Evolutionary conservation across 2,888 invertebrate genomes (phyloP).

Genomic region (Leptarthrus brevirostris): DNA sequence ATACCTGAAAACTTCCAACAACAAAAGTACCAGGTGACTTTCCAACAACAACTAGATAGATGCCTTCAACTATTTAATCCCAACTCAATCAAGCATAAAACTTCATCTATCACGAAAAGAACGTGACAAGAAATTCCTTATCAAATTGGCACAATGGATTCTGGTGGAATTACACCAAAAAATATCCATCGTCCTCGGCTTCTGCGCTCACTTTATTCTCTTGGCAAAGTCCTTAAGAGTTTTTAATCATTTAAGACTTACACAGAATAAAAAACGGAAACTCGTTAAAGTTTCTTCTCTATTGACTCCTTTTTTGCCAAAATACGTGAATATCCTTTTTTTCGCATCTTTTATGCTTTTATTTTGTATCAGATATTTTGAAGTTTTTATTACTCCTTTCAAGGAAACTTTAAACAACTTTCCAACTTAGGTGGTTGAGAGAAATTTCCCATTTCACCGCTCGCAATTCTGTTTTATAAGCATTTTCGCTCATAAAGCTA

Average conservation of each 20-base stretch:
- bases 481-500: not conserved
- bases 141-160: slow-evolving; percentile 15
- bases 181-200: slow-evolving; percentile 22
- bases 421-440: not conserved
- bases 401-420: slow-evolving; percentile 42
- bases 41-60: no score
- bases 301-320: slow-evolving; percentile 45
- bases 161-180: not conserved
- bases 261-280: slow-evolving; percentile 26
- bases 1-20: no score
- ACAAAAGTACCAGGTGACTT: no score
- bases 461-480: not conserved
- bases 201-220: not conserved
- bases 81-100: slow-evolving; percentile 24
- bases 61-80: slow-evolving; percentile 12
- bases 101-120: slow-evolving; percentile 36
- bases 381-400: slow-evolving; percentile 4
- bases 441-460: not conserved
- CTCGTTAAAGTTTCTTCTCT: slow-evolving; percentile 46
- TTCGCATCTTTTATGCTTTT: slow-evolving; percentile 9
- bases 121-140: slow-evolving; percentile 39
- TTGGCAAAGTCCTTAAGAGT: slow-evolving; percentile 22
- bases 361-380: slow-evolving; percentile 35
- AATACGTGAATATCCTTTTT: slow-evolving; percentile 32
- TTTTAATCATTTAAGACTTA: slow-evolving; percentile 46